Conservation (phyloP, 2,888 invertebrate genomes). For the Liopterus haemorrhoidalis region DNA sequence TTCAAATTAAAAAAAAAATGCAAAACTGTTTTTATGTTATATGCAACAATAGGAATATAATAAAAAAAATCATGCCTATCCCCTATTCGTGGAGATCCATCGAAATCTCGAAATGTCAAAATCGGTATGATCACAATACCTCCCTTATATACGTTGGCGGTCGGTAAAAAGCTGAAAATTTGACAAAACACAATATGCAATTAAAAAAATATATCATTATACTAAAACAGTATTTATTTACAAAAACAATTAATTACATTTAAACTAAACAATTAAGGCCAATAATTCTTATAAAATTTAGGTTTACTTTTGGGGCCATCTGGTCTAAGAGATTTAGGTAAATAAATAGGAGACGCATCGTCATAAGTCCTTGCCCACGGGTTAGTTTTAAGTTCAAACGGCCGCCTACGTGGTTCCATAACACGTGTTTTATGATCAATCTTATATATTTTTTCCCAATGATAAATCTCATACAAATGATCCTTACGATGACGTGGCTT, state of each 20-base stretch:
- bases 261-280: conserved; percentile 48
- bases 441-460: conserved; percentile 81
- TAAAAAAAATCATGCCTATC: no score
- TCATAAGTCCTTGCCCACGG: conserved; percentile 59
- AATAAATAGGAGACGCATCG: conserved; percentile 61
- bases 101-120: no score
- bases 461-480: conserved; percentile 63
- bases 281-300: conserved; percentile 62
- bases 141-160: no score
- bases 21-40: no score
- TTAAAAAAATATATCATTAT: no score
- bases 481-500: conserved; percentile 57
- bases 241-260: background rate
- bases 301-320: conserved; percentile 55
- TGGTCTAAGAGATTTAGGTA: conserved; percentile 61
- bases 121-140: no score
- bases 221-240: no score
- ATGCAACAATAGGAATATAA: no score
- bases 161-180: no score
- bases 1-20: no score
- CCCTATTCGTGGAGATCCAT: no score
- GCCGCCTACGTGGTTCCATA: conserved; percentile 61
- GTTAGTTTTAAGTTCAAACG: conserved; percentile 62
- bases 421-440: conserved; percentile 62
- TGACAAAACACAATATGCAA: no score